Evolutionary conservation across 2,888 invertebrate genomes (phyloP), one percentile per base, ranked within the genome.

Genomic region (Epinotia nisella): DNA sequence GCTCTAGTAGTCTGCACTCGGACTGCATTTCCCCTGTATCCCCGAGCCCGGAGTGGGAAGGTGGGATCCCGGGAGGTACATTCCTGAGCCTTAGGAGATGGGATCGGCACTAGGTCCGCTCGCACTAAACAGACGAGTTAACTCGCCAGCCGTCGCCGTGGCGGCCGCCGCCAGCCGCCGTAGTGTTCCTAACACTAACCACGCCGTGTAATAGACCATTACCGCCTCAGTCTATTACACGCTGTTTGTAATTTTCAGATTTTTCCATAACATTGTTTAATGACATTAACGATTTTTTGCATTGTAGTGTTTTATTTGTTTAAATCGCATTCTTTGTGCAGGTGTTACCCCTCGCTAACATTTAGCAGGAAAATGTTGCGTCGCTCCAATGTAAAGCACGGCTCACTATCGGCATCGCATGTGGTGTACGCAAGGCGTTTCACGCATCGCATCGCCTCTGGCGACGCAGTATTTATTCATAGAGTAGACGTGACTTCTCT

Each of bases 301-400:
- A 92, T 92, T 88, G 92, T 93, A 92, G 92, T 92, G 89, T 90
- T 92, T 80, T 79, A 84, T 86, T 89, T 92, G 89, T 89, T 87
- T 86, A 91, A 90, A 85, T 86, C 88, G 93, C 93, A 92, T 93
- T 92, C 85, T 92, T 92, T 93, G 93, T 93, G 90, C 92, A 93
- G 92, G 92, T 93, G 89, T 93, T 92, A 91, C 90, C 90, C 88
- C 92, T 89, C 89, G 91, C 92, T 93, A 93, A 93, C 93, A 90
- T 87, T 49, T 90, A 91, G 93, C 93, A 93, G 91, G 91, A 92
- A 93, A 93, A 93, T 93, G 93, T 93, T 93, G 93, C 93, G 90
- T 91, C 90, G 90, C 89, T 91, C 88, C 89, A 85, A 84, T 85
- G 85, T 87, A 82, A 85, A 84, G 78, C 84, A n/a, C 49, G 49